Conservation (phyloP, 53 echinoderm and acorn worm genomes). For the Zoroaster sp. region DNA sequence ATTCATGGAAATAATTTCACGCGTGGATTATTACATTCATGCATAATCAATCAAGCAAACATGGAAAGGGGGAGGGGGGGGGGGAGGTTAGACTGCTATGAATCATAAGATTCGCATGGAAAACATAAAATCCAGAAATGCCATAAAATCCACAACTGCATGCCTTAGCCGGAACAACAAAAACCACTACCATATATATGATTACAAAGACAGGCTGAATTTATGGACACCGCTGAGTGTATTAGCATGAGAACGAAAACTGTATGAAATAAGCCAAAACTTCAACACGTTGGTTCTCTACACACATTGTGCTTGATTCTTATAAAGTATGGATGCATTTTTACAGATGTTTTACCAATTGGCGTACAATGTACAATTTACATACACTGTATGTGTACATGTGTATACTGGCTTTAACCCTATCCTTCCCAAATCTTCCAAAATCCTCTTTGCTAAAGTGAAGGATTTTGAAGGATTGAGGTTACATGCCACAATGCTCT, state of each 20-base stretch:
- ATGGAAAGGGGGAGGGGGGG: background rate
- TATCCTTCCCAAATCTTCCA: too few species aligned
- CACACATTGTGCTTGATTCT: too few species aligned
- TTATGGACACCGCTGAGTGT: background rate
- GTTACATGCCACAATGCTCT: too few species aligned
- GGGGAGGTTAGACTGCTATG: background rate
- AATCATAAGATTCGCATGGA: background rate
- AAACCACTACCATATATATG: too few species aligned
- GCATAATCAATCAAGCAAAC: background rate
- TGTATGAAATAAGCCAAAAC: background rate
- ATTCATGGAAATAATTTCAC: background rate
- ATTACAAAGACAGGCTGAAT: conserved; percentile 11
- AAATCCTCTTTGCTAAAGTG: too few species aligned
- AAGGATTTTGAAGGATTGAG: too few species aligned
- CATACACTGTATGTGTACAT: too few species aligned
- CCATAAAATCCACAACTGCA: background rate
- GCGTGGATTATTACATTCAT: background rate
- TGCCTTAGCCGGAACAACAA: background rate
- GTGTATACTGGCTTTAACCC: too few species aligned
- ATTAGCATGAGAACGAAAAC: background rate
- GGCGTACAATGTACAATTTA: too few species aligned
- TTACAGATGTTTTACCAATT: too few species aligned
- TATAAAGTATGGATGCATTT: too few species aligned
- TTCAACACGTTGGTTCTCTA: background rate
- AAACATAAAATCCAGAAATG: background rate